These are phyloP conservation scores for Hemaris fuciformis DNA, from an alignment of 2,888 invertebrate species.

Conservation along the genomic window DNA sequence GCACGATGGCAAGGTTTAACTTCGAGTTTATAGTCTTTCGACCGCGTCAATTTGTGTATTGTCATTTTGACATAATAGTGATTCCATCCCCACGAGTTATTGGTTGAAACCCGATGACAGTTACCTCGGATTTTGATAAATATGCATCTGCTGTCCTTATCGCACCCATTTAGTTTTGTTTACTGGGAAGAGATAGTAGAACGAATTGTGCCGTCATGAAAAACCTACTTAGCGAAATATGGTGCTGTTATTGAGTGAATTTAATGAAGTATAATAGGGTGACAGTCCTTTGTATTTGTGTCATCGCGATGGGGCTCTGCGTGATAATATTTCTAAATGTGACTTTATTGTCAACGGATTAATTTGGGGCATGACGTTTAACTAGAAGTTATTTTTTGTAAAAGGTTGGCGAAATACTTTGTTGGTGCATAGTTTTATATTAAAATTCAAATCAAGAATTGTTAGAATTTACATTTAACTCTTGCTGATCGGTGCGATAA, in stretches of 20 bases:
- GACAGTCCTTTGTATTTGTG: slow-evolving; percentile 54
- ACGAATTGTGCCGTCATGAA: slow-evolving; percentile 47
- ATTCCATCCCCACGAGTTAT: slow-evolving; percentile 74
- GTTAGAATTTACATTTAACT: no score
- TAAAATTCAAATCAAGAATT: no score
- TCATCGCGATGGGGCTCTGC: slow-evolving; percentile 41
- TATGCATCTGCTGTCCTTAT: slow-evolving; percentile 43
- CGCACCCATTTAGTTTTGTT: slow-evolving; percentile 19
- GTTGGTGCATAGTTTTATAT: no score
- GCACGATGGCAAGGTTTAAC: slow-evolving; percentile 52
- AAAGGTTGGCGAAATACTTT: neutral
- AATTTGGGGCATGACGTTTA: slow-evolving; percentile 31
- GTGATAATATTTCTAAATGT: slow-evolving; percentile 57
- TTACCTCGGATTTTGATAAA: slow-evolving; percentile 64
- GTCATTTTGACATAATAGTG: slow-evolving; percentile 79
- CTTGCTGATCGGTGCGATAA: no score
- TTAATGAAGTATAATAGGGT: slow-evolving; percentile 71
- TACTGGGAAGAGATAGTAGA: slow-evolving; percentile 34
- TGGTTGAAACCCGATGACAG: slow-evolving; percentile 76
- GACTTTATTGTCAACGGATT: slow-evolving; percentile 49
- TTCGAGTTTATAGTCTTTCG: slow-evolving; percentile 77
- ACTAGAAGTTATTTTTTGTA: slow-evolving; percentile 24
- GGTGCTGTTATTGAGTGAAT: slow-evolving; percentile 67
- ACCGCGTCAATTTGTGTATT: slow-evolving; percentile 80
- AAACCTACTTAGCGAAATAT: slow-evolving; percentile 70